Evolutionary conservation across 2,113 vertebrate genomes (phyloP).

Genomic region (Lonchura striata): DNA sequence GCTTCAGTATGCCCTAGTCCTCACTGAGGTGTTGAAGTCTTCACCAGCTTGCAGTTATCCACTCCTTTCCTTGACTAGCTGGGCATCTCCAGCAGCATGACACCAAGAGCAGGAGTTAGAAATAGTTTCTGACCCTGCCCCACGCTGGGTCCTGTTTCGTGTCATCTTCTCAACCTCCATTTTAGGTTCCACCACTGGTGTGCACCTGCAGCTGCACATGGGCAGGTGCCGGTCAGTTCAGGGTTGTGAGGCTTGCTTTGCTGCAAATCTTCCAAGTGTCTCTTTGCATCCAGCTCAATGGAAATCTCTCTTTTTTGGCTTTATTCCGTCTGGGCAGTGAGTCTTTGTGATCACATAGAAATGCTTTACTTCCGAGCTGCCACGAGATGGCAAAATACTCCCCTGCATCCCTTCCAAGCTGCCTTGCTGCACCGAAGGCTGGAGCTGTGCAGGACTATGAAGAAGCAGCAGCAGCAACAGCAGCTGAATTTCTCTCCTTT

Average conservation of each 20-base stretch:
- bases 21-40: background rate
- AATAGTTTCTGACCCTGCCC: background rate
- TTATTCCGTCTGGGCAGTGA: rapidly evolving
- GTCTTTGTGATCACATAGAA: rapidly evolving
- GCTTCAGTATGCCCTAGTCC: rapidly evolving
- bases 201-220: background rate
- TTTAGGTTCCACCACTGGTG: background rate
- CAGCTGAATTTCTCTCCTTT: background rate
- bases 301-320: background rate
- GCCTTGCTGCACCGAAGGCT: background rate
- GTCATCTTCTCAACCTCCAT: background rate
- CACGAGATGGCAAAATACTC: conserved; percentile 18
- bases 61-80: background rate
- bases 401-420: background rate
- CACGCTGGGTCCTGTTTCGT: background rate
- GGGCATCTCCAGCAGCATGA: background rate
- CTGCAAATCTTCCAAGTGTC: background rate
- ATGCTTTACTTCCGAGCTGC: background rate
- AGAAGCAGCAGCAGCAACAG: background rate
- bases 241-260: background rate
- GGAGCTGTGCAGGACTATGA: background rate
- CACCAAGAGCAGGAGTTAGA: background rate
- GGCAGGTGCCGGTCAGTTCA: rapidly evolving
- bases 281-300: background rate
- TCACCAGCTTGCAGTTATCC: rapidly evolving